Base-by-base conservation (phyloP, 1,140 invertebrate genomes). In the Magallana ariakensis region DNA sequence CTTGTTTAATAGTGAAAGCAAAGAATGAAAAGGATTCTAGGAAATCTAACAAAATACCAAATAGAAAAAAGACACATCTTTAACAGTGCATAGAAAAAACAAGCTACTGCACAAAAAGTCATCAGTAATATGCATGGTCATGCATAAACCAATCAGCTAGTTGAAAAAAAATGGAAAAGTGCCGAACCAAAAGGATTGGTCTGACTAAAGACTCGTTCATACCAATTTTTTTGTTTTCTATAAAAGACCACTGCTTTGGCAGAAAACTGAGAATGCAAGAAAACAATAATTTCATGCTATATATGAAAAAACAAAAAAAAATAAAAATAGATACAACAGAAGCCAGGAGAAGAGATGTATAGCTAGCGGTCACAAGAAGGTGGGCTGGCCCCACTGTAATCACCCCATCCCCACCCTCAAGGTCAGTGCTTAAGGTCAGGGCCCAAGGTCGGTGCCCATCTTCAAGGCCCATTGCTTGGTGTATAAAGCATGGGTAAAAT, bases 341-440 rank as follows among this genome's bases (percentile, higher is more conserved):
- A 70, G 66, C 66, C 66, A 70, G 66, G 66, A 70, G 33, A 70
- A 70, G 33, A 60, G 13, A 60, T 60, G 66, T 70, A 70, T 19
- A 26, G 19, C 66, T 70, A 70, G 66, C 66, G 33, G 19, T 70
- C 19, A 70, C 66, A 70, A 70, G 66, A 26, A 70, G 22, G 22
- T 13, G 26, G 22, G 22, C 8, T 11, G 66, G 22, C 19, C 66
- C 33, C 22, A 70, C 66, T 70, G 66, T 70, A 0, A 33, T 33
- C 33, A 33, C 33, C 33, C 33, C 33, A 33, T 33, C 33, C 33
- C 33, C 33, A 33, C 33, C 33, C 33, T 5, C 1, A 33, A 33
- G 33, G 33, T 2, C 33, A 33, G 33, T 33, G 33, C 33, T 33
- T 4, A 33, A 33, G 33, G 33, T 33, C 33, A 33, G 33, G 33